Base-by-base conservation (phyloP, 1,140 invertebrate species). In the Nasonia giraulti region DNA sequence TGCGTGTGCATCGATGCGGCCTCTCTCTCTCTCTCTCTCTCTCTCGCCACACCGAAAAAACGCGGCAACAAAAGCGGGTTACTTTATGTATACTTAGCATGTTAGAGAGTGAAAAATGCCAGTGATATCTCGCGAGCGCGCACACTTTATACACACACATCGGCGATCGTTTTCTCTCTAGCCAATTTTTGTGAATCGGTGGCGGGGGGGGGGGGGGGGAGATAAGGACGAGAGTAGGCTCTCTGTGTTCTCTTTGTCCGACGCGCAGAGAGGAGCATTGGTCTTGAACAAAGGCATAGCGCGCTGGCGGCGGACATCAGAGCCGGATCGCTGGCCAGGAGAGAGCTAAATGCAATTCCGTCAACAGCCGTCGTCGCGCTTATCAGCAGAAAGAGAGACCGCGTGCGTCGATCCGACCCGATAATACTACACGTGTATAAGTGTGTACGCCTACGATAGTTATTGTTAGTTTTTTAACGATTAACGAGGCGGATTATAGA, bases 231-330 rank as follows among this genome's bases (percentile, higher is more conserved):
- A 8, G n/a, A 3, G 27, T 10, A 31, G 23, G 27, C 27, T 27
- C 27, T 27, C 31, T 11, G 2, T 0, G 6, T 71, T 33, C 23
- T 33, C 68, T 71, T 71, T 71, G 23, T 71, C 27, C 37, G 31
- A 27, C 27, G 27, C 27, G 27, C 27, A 17, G 31, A 75, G 31
- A 31, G 76, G 83, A 83, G 80, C 85, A 87, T 86, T 78, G 79
- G 80, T 87, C 69, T 82, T 81, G 79, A 79, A 77, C 80, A 86
- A 84, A 84, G 83, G 33, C 69, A 76, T 27, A 27, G 27, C 27
- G 50, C 27, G 0, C 27, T n/a, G 31, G 62, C 55, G 14, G 50
- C 55, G 55, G 17, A 62, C 17, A 62, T 62, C 55, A 62, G 17
- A 62, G 17, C 0, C 23, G 55, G 20, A 55, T 40, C 68, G 44